Base-by-base conservation (phyloP, 2,888 invertebrate species). In the Ptychoptera albimana region DNA sequence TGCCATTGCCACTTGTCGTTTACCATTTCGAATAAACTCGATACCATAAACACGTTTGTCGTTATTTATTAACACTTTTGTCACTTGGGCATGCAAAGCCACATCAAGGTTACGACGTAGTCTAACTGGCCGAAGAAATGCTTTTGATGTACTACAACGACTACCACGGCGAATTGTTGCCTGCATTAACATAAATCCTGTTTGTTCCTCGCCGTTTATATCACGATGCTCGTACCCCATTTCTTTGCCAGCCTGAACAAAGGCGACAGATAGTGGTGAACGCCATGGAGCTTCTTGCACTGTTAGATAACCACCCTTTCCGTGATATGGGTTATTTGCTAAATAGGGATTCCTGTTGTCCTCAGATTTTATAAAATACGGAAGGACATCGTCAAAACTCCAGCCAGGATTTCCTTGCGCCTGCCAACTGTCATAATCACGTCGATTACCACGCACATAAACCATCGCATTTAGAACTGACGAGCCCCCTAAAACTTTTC, bases 381-480 rank as follows among this genome's bases (percentile, higher is more conserved):
- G 84, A 41, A 89, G 64, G 2, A 89, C 81, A 50, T 83, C 75
- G 35, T 79, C 72, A 63, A 83, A 89, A 8, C 79, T 77, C 93
- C 93, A 93, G 9, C 91, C 92, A 0, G 74, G 69, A 60, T 88
- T 88, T 1, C 91, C 92, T 32, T 80, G 66, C 0, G 72, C 70
- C 32, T 82, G 84, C 92, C 92, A 93, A 16, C 76, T 71, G 59
- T 92, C 86, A 66, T 87, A 93, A 57, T 92, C 91, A 47, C 77
- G 75, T 51, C 76, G 74, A 56, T 88, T 91, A 43, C 92, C 92
- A 43, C 93, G 73, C 10, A 88, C 80, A 66, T 93, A 93, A 32
- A 91, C 75, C 91, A 93, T 91, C 11, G 86, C 86, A 60, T 92
- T 92, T 1, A 91, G 73, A 2, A 87, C 85, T 54, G 86, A 86